Percentiles rank a stretch among this genome's conserved stretches.
Evolutionary conservation across 2,797 vertebrate species (phyloP).

Genomic region (Vireo griseus): DNA sequence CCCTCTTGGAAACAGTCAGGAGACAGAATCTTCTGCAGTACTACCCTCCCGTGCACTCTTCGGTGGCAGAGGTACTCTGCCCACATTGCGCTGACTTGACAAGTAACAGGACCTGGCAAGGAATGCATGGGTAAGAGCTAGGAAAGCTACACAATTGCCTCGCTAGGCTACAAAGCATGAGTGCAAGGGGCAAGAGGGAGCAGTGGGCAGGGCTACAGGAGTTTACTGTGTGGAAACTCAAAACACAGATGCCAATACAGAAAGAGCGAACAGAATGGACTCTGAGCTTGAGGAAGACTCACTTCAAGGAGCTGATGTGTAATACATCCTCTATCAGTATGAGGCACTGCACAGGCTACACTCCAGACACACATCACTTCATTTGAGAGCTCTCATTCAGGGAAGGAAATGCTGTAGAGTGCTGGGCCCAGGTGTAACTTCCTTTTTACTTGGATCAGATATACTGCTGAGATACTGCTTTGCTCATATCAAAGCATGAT

Average conservation of each 20-base stretch:
- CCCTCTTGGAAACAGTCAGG: neutral
- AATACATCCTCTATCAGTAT: neutral
- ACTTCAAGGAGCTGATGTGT: neutral
- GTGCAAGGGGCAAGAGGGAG: neutral
- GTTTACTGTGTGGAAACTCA: neutral
- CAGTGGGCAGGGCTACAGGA: neutral
- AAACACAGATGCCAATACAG: neutral
- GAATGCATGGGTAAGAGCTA: neutral
- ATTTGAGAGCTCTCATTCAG: neutral
- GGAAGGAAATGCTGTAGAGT: neutral
- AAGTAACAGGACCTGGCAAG: neutral
- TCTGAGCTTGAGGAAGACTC: constrained; percentile 48
- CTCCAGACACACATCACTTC: neutral
- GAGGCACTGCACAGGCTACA: neutral
- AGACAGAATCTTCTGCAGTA: neutral
- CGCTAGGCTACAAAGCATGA: neutral
- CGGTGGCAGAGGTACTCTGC: neutral
- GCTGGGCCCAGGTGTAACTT: neutral
- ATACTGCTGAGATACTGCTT: neutral
- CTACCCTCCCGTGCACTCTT: neutral
- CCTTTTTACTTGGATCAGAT: neutral
- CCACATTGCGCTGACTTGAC: neutral
- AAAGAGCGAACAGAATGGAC: neutral
- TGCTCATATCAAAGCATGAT: neutral
- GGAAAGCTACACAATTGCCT: neutral